A percentile compares a stretch with the other conserved stretches of the same genome.
Evolutionary conservation across 2,888 invertebrate species (phyloP).

Genomic region (Leistus spinibarbis): DNA sequence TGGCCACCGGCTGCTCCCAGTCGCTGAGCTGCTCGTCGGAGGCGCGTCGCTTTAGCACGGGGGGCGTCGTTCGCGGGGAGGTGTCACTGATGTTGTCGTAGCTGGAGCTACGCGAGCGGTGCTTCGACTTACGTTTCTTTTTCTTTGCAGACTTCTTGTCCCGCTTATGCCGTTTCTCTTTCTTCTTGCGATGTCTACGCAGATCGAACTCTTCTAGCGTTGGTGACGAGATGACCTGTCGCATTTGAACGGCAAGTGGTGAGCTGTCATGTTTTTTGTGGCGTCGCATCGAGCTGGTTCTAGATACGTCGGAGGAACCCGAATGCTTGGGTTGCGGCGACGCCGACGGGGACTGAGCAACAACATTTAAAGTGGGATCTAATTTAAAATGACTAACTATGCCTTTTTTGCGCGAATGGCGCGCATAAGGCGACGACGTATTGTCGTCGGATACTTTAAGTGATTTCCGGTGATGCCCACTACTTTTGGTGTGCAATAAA

Average conservation of each 20-base stretch:
- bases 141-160: constrained; percentile 71
- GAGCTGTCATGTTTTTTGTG: constrained; percentile 52
- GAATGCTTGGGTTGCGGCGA: constrained; percentile 55
- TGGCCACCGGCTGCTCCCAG: constrained; percentile 60
- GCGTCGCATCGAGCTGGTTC: constrained; percentile 54
- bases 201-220: constrained; percentile 30
- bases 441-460: constrained; percentile 26
- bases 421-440: constrained; percentile 27
- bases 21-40: constrained; percentile 56
- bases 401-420: constrained; percentile 41
- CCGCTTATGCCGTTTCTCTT: constrained; percentile 76
- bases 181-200: constrained; percentile 66
- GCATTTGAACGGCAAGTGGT: constrained; percentile 49
- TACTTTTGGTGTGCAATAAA: constrained; percentile 50
- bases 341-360: constrained; percentile 61
- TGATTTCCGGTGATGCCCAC: constrained; percentile 45
- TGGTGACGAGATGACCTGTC: constrained; percentile 47
- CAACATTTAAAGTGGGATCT: constrained; percentile 55
- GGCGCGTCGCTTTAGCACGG: constrained; percentile 13
- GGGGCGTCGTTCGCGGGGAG: constrained; percentile 53
- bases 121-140: constrained; percentile 70
- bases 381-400: constrained; percentile 45
- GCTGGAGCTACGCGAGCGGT: constrained; percentile 71
- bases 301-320: constrained; percentile 55
- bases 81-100: constrained; percentile 69